A percentile compares a stretch with the other conserved stretches of the same genome.
phyloP scores from a whole-genome alignment of 1,140 invertebrate species.

The Bactericera cockerelli region DNA sequence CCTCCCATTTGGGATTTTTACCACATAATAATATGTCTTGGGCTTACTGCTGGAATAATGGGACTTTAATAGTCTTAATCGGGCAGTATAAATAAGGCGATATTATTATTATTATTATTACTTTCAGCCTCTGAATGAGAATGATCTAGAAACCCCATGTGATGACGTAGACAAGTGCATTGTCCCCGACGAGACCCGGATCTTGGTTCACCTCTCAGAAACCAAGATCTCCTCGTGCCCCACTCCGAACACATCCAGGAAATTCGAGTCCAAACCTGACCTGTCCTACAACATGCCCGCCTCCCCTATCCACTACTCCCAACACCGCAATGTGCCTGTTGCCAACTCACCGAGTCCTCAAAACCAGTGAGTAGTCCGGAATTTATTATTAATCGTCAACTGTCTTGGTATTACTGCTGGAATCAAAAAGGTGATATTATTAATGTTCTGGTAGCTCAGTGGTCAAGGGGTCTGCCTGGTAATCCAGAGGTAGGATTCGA shows the following conservation, averaged over 20 bases:
- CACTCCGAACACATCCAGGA: neutral
- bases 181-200: neutral
- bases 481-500: no score
- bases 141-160: conserved; percentile 4
- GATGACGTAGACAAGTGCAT: neutral
- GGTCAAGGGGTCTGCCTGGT: no score
- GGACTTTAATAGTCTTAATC: no score
- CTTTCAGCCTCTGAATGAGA: conserved; percentile 8
- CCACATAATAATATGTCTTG: no score
- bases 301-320: conserved; percentile 3
- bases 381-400: no score
- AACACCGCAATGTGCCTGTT: neutral
- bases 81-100: no score
- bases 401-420: no score
- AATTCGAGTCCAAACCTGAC: neutral
- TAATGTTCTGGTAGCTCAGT: no score
- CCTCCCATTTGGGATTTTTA: no score
- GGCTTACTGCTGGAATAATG: no score
- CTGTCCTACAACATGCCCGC: conserved; percentile 1
- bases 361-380: neutral
- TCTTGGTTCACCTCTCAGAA: neutral
- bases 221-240: neutral
- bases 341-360: neutral
- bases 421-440: no score
- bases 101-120: no score